Evolutionary conservation across 2,797 vertebrate species (phyloP).

Genomic region (Champsocephalus esox): DNA sequence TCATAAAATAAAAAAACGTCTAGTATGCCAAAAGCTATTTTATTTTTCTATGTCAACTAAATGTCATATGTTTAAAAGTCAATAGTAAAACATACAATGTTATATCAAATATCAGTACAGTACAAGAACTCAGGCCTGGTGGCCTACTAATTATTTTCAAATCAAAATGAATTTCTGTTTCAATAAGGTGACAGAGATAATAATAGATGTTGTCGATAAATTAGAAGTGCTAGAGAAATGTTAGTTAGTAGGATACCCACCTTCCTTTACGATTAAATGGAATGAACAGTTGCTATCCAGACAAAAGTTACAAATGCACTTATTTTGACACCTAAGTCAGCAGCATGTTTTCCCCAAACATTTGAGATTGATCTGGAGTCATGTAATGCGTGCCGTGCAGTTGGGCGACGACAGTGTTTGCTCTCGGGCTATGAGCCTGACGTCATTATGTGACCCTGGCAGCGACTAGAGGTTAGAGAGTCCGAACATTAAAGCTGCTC

Average conservation of each 20-base stretch:
- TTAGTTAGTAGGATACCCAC: conserved; percentile 37
- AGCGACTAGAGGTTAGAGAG: conserved; percentile 58
- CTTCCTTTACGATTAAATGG: conserved; percentile 73
- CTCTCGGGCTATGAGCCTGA: conserved; percentile 50
- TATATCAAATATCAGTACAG: too few species aligned
- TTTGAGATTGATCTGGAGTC: conserved; percentile 35
- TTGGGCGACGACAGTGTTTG: conserved; percentile 35
- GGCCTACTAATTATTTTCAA: too few species aligned
- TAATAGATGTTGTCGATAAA: too few species aligned
- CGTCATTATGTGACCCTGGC: conserved; percentile 68
- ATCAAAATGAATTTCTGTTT: too few species aligned
- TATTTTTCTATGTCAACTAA: too few species aligned
- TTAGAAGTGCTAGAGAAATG: neutral
- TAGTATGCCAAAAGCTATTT: too few species aligned
- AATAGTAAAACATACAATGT: too few species aligned
- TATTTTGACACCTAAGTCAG: conserved; percentile 38
- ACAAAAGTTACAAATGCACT: conserved; percentile 78
- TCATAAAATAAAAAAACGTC: neutral
- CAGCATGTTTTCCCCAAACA: conserved; percentile 1
- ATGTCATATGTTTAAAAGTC: too few species aligned
- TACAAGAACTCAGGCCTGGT: too few species aligned
- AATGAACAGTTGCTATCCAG: conserved; percentile 88
- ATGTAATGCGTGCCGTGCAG: conserved; percentile 9
- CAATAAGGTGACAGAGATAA: too few species aligned
- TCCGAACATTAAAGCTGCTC: conserved; percentile 39